phyloP scores from a whole-genome alignment of 2,888 invertebrate genomes.

The Silvanus unidentatus region DNA sequence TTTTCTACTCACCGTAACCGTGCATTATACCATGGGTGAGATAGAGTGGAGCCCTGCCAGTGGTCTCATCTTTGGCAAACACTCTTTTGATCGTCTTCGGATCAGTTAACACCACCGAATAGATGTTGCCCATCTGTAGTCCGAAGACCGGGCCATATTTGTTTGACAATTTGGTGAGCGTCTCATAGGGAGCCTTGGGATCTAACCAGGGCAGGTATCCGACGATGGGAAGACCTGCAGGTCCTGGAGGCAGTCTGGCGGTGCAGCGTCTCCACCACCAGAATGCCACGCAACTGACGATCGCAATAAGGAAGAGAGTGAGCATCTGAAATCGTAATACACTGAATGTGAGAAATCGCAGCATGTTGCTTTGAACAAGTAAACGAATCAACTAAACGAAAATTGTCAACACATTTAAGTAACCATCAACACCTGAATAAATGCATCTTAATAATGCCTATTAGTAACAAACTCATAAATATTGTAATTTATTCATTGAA shows the following conservation, averaged over 20 bases:
- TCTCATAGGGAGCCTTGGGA: constrained; percentile 61
- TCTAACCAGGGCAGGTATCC: constrained; percentile 75
- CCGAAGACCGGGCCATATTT: constrained; percentile 71
- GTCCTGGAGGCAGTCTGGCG: constrained; percentile 64
- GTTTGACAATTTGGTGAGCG: constrained; percentile 59
- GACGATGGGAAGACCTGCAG: constrained; percentile 69
- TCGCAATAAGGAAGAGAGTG: constrained; percentile 8
- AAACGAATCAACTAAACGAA: too few relatives aligned
- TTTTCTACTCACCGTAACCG: constrained; percentile 76
- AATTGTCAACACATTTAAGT: too few relatives aligned
- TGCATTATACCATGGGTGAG: constrained; percentile 83
- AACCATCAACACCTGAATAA: too few relatives aligned
- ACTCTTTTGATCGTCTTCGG: constrained; percentile 65
- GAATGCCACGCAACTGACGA: constrained; percentile 12
- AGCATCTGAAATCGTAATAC: constrained; percentile 29
- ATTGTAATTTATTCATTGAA: too few relatives aligned
- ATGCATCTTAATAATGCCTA: too few relatives aligned
- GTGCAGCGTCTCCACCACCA: constrained; percentile 3
- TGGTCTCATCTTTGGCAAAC: constrained; percentile 64
- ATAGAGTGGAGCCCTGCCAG: constrained; percentile 75
- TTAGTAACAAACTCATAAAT: too few relatives aligned
- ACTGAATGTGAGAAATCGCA: too few relatives aligned
- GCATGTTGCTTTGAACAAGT: too few relatives aligned
- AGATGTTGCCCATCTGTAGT: constrained; percentile 66
- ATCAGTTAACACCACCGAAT: constrained; percentile 73